Percentiles rank a stretch among this genome's conserved stretches.
Conservation (phyloP, 2,797 vertebrate species). For the Bradypus variegatus region DNA sequence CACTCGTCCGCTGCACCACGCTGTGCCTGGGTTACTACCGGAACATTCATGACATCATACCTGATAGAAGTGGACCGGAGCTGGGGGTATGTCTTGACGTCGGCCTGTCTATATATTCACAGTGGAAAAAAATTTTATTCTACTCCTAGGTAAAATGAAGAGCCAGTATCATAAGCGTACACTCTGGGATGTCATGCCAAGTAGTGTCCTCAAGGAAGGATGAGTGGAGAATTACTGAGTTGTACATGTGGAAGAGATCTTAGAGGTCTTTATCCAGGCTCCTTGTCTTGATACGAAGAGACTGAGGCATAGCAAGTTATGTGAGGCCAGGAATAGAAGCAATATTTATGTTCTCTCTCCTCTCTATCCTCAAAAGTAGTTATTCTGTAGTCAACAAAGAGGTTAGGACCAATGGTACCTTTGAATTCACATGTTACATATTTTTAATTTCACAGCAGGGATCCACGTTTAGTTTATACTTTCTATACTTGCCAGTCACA, state of each 20-base stretch:
- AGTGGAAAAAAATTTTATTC: neutral
- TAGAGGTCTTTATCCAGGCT: neutral
- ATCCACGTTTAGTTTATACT: neutral
- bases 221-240: neutral
- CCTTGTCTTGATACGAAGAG: neutral
- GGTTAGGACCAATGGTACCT: neutral
- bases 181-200: too few relatives aligned
- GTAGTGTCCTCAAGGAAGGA: neutral
- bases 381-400: neutral
- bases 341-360: neutral
- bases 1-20: constrained; percentile 91
- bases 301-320: neutral
- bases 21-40: constrained; percentile 95
- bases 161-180: accelerated
- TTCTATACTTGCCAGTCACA: neutral
- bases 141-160: neutral
- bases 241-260: neutral
- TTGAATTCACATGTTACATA: neutral
- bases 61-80: constrained; percentile 89
- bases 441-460: neutral
- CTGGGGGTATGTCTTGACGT: constrained; percentile 81
- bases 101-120: neutral
- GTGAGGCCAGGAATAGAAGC: neutral
- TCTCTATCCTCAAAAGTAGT: neutral
- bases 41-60: constrained; percentile 92